A percentile compares a stretch with the other conserved stretches of the same genome.
Evolutionary conservation across 2,888 invertebrate species (phyloP).

Genomic region (Drosophila fulvimacula): DNA sequence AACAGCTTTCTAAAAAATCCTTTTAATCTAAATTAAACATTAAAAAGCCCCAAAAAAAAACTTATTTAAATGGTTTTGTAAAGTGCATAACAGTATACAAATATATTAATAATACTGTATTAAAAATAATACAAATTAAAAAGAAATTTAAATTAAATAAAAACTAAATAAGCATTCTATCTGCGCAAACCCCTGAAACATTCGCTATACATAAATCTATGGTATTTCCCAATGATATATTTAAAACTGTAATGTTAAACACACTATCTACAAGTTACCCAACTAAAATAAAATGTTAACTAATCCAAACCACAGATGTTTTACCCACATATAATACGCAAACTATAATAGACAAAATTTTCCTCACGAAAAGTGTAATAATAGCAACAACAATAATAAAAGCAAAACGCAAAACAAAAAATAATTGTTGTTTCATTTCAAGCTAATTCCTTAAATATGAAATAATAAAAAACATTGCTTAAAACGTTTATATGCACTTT

Average conservation of each 20-base stretch:
- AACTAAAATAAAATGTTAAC: constrained; percentile 12
- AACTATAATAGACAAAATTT: constrained; percentile 42
- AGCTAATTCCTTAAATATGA: background rate
- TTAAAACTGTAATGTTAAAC: background rate
- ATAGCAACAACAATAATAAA: constrained; percentile 56
- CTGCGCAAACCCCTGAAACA: background rate
- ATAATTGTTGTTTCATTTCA: constrained; percentile 1
- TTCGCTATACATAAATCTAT: background rate
- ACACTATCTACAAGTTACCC: background rate
- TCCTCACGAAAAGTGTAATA: constrained; percentile 8
- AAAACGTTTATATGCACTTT: constrained; percentile 79
- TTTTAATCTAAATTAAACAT: constrained; percentile 26
- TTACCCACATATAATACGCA: constrained; percentile 55
- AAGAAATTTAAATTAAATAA: background rate
- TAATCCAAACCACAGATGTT: constrained; percentile 26
- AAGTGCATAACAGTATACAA: constrained; percentile 14
- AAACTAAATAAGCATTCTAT: background rate
- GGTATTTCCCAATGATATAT: background rate
- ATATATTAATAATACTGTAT: background rate
- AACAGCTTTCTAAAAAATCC: constrained; percentile 65
- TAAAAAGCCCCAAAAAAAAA: constrained; percentile 7
- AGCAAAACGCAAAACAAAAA: constrained; percentile 53
- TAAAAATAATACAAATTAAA: background rate
- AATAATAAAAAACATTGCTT: constrained; percentile 34
- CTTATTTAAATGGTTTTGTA: constrained; percentile 10